Percentiles rank a stretch among this genome's conserved stretches.
phyloP scores from a whole-genome alignment of 2,888 invertebrate genomes.

The Rugalucina vietnamica region DNA sequence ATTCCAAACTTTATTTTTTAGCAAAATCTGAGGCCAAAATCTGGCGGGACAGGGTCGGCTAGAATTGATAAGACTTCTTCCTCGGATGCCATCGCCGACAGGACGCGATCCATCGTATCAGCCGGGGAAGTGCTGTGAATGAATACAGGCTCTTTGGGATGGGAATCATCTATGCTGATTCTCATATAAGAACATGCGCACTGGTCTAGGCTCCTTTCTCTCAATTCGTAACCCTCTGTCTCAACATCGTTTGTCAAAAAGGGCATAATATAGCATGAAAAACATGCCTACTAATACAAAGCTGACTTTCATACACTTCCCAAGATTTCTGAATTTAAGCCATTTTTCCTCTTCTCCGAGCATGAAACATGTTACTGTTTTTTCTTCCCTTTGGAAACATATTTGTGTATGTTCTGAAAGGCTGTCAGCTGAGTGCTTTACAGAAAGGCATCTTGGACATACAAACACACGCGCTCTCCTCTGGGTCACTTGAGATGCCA shows the following conservation, averaged over 20 bases:
- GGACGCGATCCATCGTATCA: background rate
- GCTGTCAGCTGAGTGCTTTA: conserved; percentile 8
- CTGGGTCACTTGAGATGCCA: background rate
- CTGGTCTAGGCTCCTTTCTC: background rate
- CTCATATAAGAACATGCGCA: conserved; percentile 1
- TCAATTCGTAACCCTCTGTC: background rate
- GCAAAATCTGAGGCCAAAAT: too few relatives aligned
- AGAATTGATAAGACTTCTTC: conserved; percentile 10
- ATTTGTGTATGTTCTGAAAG: conserved; percentile 5
- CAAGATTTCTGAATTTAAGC: conserved; percentile 6
- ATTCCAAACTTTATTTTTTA: too few relatives aligned
- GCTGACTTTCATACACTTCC: conserved; percentile 3
- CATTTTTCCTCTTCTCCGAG: background rate
- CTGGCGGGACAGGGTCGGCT: too few relatives aligned
- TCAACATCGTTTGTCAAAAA: background rate
- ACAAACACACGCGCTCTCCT: background rate
- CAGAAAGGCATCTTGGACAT: conserved; percentile 12
- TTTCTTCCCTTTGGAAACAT: background rate
- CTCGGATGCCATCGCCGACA: conserved; percentile 1
- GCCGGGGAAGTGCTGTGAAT: background rate
- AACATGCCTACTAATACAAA: conserved; percentile 8
- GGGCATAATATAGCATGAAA: background rate
- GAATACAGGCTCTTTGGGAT: background rate
- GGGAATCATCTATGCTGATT: background rate
- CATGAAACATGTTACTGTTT: background rate